These are phyloP conservation scores for Sceloporus undulatus DNA, from an alignment of 2,113 vertebrate genomes.

Conservation along the genomic window DNA sequence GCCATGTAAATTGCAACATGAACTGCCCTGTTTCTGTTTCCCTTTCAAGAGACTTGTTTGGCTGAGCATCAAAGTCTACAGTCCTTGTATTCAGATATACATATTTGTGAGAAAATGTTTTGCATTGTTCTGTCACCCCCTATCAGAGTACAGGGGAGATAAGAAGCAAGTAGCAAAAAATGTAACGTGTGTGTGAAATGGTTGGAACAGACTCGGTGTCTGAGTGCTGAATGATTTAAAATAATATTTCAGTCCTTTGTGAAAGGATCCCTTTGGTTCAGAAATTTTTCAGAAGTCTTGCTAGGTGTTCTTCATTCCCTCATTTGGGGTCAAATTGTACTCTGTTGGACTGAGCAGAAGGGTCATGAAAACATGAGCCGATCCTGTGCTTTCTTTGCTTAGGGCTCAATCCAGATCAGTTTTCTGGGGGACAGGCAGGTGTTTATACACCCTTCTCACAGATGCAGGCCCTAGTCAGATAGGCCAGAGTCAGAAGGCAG, in stretches of 20 bases:
- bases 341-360: neutral
- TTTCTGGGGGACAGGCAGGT: too few species aligned
- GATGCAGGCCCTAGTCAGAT: too few species aligned
- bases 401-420: too few species aligned
- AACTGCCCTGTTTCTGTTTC: conserved; percentile 44
- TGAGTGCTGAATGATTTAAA: conserved; percentile 38
- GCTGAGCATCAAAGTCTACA: conserved; percentile 61
- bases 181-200: conserved; percentile 57
- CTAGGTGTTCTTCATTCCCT: too few species aligned
- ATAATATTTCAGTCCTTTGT: conserved; percentile 28
- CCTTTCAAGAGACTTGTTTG: conserved; percentile 59
- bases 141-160: conserved; percentile 65
- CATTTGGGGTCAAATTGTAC: neutral
- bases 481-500: neutral
- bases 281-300: conserved; percentile 34
- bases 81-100: conserved; percentile 50
- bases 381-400: too few species aligned
- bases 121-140: conserved; percentile 69
- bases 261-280: neutral
- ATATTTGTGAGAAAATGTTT: conserved; percentile 51
- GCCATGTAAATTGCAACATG: neutral
- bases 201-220: conserved; percentile 45
- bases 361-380: too few species aligned
- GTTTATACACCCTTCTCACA: too few species aligned
- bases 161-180: conserved; percentile 60